Evolutionary conservation across 2,797 vertebrate genomes (phyloP).

Genomic region (Eupleurogrammus muticus): DNA sequence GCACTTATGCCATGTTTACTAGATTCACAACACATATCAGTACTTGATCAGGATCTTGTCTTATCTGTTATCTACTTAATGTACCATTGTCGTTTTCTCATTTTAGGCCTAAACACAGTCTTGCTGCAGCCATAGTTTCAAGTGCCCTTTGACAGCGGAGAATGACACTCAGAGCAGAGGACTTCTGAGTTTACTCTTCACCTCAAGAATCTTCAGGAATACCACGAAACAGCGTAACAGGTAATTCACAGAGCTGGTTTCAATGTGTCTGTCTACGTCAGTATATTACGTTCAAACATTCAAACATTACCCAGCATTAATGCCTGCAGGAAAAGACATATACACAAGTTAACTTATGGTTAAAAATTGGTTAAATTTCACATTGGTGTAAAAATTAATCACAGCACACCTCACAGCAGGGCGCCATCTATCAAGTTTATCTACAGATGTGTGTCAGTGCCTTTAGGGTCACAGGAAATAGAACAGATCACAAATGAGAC

Average conservation of each 20-base stretch:
- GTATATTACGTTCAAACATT: neutral
- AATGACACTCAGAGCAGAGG: conserved; percentile 67
- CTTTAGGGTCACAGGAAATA: conserved; percentile 7
- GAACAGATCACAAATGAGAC: neutral
- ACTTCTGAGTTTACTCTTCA: conserved; percentile 38
- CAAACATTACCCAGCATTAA: neutral
- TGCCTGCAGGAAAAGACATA: neutral
- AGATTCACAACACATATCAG: neutral
- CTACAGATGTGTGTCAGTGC: too few relatives aligned
- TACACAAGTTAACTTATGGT: neutral
- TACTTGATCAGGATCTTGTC: neutral
- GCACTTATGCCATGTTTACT: neutral
- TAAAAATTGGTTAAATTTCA: neutral
- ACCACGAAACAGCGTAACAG: conserved; percentile 71
- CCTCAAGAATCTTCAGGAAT: conserved; percentile 48
- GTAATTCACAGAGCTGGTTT: conserved; percentile 55
- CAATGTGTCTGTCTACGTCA: neutral
- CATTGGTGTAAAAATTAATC: neutral
- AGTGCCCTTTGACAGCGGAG: conserved; percentile 46
- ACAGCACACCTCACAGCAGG: neutral
- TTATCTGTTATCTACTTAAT: neutral
- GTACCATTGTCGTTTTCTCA: conserved; percentile 21
- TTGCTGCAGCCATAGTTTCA: conserved; percentile 56
- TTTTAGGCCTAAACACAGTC: conserved; percentile 61
- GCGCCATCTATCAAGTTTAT: neutral